A percentile compares a stretch with the other conserved stretches of the same genome.
phyloP scores from a whole-genome alignment of 2,797 vertebrate species.

The Varecia variegata region DNA sequence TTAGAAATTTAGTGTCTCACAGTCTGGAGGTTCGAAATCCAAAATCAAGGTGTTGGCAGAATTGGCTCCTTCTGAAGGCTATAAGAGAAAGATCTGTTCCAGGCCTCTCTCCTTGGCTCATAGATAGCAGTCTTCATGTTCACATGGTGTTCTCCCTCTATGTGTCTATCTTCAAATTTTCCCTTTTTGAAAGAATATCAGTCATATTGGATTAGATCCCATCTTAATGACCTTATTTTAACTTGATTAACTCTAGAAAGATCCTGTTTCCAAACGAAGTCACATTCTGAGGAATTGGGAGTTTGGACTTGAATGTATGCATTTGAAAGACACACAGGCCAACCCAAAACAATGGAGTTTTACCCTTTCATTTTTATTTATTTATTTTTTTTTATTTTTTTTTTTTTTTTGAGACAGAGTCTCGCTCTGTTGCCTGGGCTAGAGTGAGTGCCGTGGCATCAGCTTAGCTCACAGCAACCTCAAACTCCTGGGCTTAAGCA shows the following conservation, averaged over 20 bases:
- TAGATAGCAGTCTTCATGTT: neutral
- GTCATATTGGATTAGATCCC: neutral
- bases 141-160: fast-evolving
- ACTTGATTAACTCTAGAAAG: neutral
- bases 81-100: neutral
- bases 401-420: too few species aligned
- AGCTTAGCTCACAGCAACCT: too few species aligned
- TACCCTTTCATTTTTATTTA: neutral
- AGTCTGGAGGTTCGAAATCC: neutral
- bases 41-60: too few species aligned
- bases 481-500: too few species aligned
- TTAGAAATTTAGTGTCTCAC: neutral
- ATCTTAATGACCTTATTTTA: neutral
- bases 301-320: neutral
- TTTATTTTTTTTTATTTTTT: too few species aligned
- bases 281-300: neutral
- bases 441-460: too few species aligned
- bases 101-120: neutral
- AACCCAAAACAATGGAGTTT: neutral
- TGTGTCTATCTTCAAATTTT: neutral
- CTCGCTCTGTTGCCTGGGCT: too few species aligned
- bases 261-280: neutral
- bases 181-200: neutral
- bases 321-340: neutral
- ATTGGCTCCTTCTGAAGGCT: neutral